phyloP scores from a whole-genome alignment of 2,888 invertebrate species.

The Agriopis marginaria region DNA sequence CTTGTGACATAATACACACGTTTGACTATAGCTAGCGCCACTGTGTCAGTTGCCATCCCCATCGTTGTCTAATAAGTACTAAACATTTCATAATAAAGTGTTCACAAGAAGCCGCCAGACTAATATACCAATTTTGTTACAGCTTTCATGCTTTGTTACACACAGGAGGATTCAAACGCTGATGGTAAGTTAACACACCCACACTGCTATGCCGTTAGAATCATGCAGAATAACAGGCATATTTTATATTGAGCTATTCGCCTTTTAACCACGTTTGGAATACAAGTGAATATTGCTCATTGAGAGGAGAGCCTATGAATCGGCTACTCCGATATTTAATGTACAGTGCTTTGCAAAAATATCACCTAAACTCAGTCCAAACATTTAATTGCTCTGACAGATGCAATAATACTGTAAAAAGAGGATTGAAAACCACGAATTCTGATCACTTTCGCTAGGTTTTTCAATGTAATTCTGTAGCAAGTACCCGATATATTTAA shows the following conservation, averaged over 20 bases:
- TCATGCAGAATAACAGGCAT: conserved; percentile 64
- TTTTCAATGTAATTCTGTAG: too few relatives aligned
- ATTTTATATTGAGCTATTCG: conserved; percentile 71
- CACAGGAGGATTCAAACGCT: conserved; percentile 95
- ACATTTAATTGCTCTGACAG: too few relatives aligned
- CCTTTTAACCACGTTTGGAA: conserved; percentile 71
- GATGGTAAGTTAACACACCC: conserved; percentile 90
- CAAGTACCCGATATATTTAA: too few relatives aligned
- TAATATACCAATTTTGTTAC: conserved; percentile 86
- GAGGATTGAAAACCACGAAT: too few relatives aligned
- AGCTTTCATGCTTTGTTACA: conserved; percentile 98
- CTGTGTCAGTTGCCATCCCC: too few relatives aligned
- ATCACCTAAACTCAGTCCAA: neutral
- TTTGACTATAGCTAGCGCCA: too few relatives aligned
- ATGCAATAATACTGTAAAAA: too few relatives aligned
- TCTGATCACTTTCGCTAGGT: too few relatives aligned
- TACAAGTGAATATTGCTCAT: conserved; percentile 53
- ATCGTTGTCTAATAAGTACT: neutral
- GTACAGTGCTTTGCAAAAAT: conserved; percentile 19
- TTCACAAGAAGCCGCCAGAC: conserved; percentile 47
- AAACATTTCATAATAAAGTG: conserved; percentile 11
- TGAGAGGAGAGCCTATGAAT: conserved; percentile 33
- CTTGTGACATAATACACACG: too few relatives aligned
- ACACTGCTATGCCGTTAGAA: conserved; percentile 62
- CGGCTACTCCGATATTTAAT: conserved; percentile 14